Evolutionary conservation across 2,113 vertebrate genomes (phyloP).

Genomic region (Boulengeromyrus knoepffleri): DNA sequence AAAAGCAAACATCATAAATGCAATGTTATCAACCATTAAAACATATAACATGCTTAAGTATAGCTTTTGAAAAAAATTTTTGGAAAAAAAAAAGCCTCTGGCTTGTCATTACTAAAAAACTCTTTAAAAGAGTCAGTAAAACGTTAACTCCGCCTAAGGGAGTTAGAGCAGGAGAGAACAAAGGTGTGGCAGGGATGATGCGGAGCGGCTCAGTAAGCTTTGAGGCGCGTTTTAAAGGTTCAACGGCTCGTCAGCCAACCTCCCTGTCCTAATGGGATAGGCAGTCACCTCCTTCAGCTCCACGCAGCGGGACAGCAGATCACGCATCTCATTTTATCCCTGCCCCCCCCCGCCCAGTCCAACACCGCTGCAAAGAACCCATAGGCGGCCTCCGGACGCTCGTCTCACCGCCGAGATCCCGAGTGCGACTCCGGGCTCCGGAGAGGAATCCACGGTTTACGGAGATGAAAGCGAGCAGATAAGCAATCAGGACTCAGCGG

Average conservation of each 20-base stretch:
- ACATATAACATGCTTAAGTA: background rate
- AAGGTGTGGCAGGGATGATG: background rate
- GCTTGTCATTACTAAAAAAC: background rate
- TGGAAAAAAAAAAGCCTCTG: background rate
- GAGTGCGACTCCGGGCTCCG: conserved; percentile 34
- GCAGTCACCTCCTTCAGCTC: background rate
- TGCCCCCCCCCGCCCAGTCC: background rate
- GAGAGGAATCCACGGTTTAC: conserved; percentile 54
- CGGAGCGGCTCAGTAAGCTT: background rate
- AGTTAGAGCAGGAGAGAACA: background rate
- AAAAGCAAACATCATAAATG: background rate
- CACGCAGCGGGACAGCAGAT: background rate
- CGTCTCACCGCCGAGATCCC: conserved; percentile 21
- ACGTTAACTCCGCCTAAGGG: background rate
- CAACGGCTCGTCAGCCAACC: background rate
- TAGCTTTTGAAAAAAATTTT: too few relatives aligned
- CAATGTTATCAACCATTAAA: background rate
- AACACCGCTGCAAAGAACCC: background rate
- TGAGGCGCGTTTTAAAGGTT: background rate
- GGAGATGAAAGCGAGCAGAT: conserved; percentile 46
- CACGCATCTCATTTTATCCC: background rate
- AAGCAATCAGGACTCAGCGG: conserved; percentile 17
- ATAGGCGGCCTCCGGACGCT: background rate
- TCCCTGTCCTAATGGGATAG: background rate
- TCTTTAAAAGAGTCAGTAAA: background rate